Percentiles rank a stretch among this genome's conserved stretches.
phyloP scores from a whole-genome alignment of 2,888 invertebrate species.

The Oegoconia quadripuncta region DNA sequence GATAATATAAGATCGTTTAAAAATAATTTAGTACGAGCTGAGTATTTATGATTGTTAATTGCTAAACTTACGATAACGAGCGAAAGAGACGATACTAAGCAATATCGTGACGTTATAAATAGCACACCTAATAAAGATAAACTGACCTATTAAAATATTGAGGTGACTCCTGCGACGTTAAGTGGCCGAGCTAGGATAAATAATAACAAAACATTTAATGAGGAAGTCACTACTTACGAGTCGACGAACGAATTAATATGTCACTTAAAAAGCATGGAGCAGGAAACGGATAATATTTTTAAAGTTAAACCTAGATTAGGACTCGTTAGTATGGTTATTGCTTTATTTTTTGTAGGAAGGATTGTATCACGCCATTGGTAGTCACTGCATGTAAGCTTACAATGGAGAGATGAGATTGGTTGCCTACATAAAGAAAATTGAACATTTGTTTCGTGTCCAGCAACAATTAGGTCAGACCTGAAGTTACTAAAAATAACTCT shows the following conservation, averaged over 20 bases:
- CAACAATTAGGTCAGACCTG: no score
- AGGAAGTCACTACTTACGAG: conserved; percentile 72
- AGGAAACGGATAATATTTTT: conserved; percentile 67
- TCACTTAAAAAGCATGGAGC: conserved; percentile 65
- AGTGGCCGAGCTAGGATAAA: conserved; percentile 52
- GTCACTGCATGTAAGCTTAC: neutral
- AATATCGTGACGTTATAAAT: conserved; percentile 28
- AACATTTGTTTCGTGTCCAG: no score
- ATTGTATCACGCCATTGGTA: conserved; percentile 19
- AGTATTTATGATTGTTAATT: no score
- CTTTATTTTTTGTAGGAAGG: no score
- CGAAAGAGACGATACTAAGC: neutral
- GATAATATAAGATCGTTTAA: no score
- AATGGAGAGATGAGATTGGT: no score
- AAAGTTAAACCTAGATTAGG: conserved; percentile 67
- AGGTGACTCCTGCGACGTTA: conserved; percentile 44
- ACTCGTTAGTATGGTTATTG: conserved; percentile 50
- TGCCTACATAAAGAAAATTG: no score
- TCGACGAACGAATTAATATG: conserved; percentile 56
- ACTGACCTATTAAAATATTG: conserved; percentile 52
- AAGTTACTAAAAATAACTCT: no score
- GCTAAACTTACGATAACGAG: no score
- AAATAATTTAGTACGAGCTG: no score
- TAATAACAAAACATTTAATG: conserved; percentile 70
- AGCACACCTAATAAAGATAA: conserved; percentile 51